These are phyloP conservation scores for Siphlonurus alternatus DNA, from an alignment of 2,888 invertebrate genomes.

Conservation along the genomic window DNA sequence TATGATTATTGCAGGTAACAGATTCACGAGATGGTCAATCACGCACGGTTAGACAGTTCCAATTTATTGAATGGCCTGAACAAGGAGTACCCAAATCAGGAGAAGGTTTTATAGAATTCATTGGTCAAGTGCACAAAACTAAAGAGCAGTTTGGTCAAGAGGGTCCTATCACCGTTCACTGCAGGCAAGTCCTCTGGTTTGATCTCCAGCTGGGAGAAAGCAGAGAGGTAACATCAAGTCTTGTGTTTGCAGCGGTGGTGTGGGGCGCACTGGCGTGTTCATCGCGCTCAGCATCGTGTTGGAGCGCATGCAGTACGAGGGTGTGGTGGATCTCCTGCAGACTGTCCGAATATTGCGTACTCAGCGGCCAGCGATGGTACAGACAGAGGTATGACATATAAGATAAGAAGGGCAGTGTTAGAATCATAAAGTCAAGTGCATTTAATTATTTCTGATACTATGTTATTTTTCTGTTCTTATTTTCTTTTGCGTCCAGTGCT, in stretches of 20 bases:
- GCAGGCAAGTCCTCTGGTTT: conserved; percentile 26
- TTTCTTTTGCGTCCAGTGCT: no score
- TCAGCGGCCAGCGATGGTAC: conserved; percentile 44
- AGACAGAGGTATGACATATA: conserved; percentile 32
- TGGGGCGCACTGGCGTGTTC: conserved; percentile 44
- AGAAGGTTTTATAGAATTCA: conserved; percentile 43
- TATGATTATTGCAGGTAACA: conserved; percentile 23
- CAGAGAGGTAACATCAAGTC: no score
- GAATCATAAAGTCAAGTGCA: no score
- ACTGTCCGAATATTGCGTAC: conserved; percentile 41
- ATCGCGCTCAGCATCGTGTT: conserved; percentile 39
- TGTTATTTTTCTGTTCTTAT: no score
- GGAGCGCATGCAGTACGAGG: conserved; percentile 41
- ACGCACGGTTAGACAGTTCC: conserved; percentile 33
- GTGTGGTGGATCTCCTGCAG: conserved; percentile 42
- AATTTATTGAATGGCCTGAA: conserved; percentile 30
- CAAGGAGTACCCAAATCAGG: conserved; percentile 36
- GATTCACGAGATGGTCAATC: conserved; percentile 40
- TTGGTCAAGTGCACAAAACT: conserved; percentile 43
- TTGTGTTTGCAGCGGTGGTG: conserved; percentile 31
- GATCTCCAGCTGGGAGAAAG: no score
- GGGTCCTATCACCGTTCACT: conserved; percentile 43
- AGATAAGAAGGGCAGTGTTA: conserved; percentile 12
- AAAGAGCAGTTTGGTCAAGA: conserved; percentile 45
- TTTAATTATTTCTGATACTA: no score